A percentile compares a stretch with the other conserved stretches of the same genome.
Conservation (phyloP, 2,113 vertebrate genomes). For the Ceyx margarethae region DNA sequence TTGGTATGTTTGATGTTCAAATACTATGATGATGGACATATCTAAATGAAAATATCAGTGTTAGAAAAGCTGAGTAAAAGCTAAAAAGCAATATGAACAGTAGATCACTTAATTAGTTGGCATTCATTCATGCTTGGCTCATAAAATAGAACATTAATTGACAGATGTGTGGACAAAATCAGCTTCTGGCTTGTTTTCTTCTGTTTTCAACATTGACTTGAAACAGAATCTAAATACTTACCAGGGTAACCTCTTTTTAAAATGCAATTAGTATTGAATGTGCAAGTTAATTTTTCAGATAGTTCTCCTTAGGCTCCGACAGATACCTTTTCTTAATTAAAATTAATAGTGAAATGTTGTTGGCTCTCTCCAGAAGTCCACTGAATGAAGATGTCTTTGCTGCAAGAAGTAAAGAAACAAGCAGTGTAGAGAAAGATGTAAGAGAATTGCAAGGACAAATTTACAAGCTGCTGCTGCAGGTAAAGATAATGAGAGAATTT, state of each 20-base stretch:
- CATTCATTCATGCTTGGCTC: background rate
- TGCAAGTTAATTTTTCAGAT: background rate
- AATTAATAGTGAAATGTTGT: background rate
- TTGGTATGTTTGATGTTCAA: background rate
- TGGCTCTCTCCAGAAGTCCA: slow-evolving; percentile 78
- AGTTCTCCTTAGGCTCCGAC: background rate
- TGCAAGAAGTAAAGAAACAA: slow-evolving; percentile 66
- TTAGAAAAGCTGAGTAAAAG: background rate
- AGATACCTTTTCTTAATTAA: background rate
- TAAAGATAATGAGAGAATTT: slow-evolving; percentile 47
- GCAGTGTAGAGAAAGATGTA: slow-evolving; percentile 78
- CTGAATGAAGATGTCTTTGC: slow-evolving; percentile 92
- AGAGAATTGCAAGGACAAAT: slow-evolving; percentile 89
- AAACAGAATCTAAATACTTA: background rate
- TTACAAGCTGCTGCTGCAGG: slow-evolving; percentile 89
- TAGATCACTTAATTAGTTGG: background rate
- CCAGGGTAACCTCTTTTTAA: background rate
- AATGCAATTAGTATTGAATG: background rate
- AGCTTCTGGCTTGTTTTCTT: background rate
- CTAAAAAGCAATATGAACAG: background rate
- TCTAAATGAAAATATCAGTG: background rate
- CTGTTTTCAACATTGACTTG: background rate
- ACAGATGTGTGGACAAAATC: background rate
- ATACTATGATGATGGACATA: background rate
- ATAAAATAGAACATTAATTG: background rate